Evolutionary conservation across 2,888 invertebrate genomes (phyloP).

Genomic region (Zelleria hepariella): DNA sequence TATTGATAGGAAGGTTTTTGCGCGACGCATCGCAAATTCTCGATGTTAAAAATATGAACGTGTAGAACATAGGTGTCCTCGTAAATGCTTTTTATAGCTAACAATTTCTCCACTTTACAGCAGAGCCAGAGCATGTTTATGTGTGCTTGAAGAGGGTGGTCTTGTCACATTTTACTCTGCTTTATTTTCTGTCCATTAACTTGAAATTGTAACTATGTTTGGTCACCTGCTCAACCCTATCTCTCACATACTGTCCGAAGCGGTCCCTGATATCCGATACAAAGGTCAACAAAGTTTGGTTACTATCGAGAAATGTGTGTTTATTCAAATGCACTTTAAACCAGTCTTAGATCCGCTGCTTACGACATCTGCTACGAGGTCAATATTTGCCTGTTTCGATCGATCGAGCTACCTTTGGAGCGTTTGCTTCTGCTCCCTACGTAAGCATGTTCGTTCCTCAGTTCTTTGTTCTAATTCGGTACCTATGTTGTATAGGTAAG

Average conservation of each 20-base stretch:
- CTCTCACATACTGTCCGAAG: conserved; percentile 19
- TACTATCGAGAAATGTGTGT: conserved; percentile 57
- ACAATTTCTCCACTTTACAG: conserved; percentile 25
- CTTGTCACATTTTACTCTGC: neutral
- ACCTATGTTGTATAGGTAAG: neutral
- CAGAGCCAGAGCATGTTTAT: neutral
- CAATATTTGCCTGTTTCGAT: conserved; percentile 63
- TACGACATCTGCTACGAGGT: conserved; percentile 68
- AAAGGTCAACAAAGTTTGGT: conserved; percentile 60
- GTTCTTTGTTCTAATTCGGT: conserved; percentile 4
- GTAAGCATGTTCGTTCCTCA: conserved; percentile 26
- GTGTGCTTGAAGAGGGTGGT: neutral
- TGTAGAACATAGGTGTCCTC: conserved; percentile 16
- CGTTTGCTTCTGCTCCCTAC: conserved; percentile 22
- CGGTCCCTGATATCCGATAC: conserved; percentile 51
- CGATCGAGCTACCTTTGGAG: conserved; percentile 32
- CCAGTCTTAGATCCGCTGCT: conserved; percentile 38
- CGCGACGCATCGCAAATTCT: neutral
- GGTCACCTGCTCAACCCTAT: conserved; percentile 58
- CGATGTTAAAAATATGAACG: neutral
- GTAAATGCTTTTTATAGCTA: conserved; percentile 39
- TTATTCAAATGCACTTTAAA: conserved; percentile 68
- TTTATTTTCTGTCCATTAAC: neutral
- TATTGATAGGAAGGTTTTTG: neutral
- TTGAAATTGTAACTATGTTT: conserved; percentile 24